These are phyloP conservation scores for Epizoanthus illoricatus DNA, from an alignment of 92 coral and sea anemone species.

Conservation along the genomic window DNA sequence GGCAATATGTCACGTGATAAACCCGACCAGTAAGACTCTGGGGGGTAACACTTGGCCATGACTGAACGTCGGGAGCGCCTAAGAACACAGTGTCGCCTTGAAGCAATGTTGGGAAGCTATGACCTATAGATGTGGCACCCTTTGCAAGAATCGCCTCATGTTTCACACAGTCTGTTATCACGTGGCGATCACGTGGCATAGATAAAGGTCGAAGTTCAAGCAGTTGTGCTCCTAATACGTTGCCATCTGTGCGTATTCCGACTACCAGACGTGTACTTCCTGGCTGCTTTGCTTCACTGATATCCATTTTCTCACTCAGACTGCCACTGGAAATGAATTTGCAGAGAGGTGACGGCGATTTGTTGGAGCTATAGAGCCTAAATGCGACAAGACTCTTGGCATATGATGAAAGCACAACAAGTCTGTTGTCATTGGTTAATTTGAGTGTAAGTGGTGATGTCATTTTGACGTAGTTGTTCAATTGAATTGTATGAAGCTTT, in stretches of 20 bases:
- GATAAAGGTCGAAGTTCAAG: constrained; percentile 15
- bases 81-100: constrained; percentile 47
- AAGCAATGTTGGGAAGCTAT: constrained; percentile 34
- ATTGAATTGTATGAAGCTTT: not conserved
- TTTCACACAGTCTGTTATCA: constrained; percentile 5
- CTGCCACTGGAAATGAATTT: constrained; percentile 17
- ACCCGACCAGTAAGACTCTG: constrained; percentile 58
- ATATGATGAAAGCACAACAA: constrained; percentile 41
- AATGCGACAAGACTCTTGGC: constrained; percentile 26
- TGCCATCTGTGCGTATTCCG: constrained; percentile 32
- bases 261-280: constrained; percentile 26
- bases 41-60: constrained; percentile 57
- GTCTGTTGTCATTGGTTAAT: constrained; percentile 33
- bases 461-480: not conserved
- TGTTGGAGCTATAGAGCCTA: not conserved
- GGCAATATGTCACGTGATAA: constrained; percentile 57
- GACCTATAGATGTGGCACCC: not conserved
- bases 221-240: constrained; percentile 38
- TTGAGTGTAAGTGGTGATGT: constrained; percentile 33
- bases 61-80: constrained; percentile 57
- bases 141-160: not conserved
- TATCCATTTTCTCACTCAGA: constrained; percentile 25
- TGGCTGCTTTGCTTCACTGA: not conserved
- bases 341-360: constrained; percentile 5
- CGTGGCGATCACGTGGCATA: not conserved